Evolutionary conservation across 2,797 vertebrate species (phyloP).

Genomic region (Pelochelys cantorii): DNA sequence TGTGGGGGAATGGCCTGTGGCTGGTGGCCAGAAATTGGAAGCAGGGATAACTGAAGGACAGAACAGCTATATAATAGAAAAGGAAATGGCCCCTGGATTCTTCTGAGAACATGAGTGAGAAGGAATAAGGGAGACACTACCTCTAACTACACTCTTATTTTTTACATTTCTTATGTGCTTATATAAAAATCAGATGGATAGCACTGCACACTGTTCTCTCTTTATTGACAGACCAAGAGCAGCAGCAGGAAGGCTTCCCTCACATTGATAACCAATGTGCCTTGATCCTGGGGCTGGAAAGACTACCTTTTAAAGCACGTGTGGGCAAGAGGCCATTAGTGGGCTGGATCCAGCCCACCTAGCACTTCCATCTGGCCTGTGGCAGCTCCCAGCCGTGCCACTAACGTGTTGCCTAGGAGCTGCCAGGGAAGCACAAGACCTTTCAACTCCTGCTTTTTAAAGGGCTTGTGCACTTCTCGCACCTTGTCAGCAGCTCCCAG

Average conservation of each 20-base stretch:
- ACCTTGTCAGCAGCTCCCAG: too few relatives aligned
- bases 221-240: rapidly evolving
- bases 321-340: too few relatives aligned
- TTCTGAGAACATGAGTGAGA: background rate
- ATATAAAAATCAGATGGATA: background rate
- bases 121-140: conserved; percentile 49
- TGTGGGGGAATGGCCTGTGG: background rate
- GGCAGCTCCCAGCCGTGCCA: too few relatives aligned
- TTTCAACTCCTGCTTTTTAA: too few relatives aligned
- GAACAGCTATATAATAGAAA: background rate
- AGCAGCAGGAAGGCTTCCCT: background rate
- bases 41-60: conserved; percentile 23
- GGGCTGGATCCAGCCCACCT: too few relatives aligned
- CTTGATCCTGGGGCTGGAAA: background rate
- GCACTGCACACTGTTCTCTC: background rate
- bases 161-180: background rate
- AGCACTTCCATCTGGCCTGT: too few relatives aligned
- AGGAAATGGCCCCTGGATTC: conserved; percentile 48
- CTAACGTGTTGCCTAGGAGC: too few relatives aligned
- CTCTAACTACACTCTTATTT: conserved; percentile 32
- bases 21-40: conserved; percentile 37
- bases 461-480: too few relatives aligned
- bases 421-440: too few relatives aligned
- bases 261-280: background rate
- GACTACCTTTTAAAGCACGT: background rate